Percentiles rank a stretch among this genome's conserved stretches.
phyloP scores from a whole-genome alignment of 2,888 invertebrate species.

The Diaperis boleti region DNA sequence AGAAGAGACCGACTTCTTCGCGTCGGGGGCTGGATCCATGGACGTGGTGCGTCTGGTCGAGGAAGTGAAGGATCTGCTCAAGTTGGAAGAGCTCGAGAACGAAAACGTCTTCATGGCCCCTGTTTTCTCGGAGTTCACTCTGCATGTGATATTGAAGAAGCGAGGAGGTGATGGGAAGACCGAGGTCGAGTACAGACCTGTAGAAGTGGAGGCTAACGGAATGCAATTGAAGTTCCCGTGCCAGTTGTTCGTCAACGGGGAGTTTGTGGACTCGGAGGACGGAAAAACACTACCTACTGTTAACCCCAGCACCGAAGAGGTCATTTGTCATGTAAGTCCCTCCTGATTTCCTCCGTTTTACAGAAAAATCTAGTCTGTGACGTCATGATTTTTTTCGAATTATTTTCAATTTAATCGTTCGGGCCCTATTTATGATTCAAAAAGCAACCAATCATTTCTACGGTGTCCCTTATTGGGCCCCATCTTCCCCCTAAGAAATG shows the following conservation, averaged over 20 bases:
- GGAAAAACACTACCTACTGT: conserved; percentile 75
- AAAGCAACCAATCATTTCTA: too few species aligned
- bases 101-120: conserved; percentile 95
- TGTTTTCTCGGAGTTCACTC: conserved; percentile 84
- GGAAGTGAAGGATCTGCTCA: conserved; percentile 87
- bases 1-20: conserved; percentile 91
- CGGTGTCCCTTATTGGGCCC: too few species aligned
- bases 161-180: conserved; percentile 70
- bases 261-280: conserved; percentile 84
- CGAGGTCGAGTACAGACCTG: conserved; percentile 78
- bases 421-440: too few species aligned
- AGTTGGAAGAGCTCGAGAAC: conserved; percentile 83
- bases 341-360: too few species aligned
- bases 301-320: conserved; percentile 88
- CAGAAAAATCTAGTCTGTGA: too few species aligned
- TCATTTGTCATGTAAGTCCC: conserved; percentile 79
- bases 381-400: too few species aligned
- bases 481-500: too few species aligned
- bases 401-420: too few species aligned
- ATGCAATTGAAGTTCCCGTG: conserved; percentile 87
- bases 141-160: conserved; percentile 74
- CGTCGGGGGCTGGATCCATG: conserved; percentile 97
- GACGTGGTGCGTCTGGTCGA: conserved; percentile 94
- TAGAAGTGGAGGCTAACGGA: conserved; percentile 84
- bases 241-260: conserved; percentile 92